Percentiles rank a stretch among this genome's conserved stretches.
Conservation (phyloP, 2,113 vertebrate genomes). For the Bufo gargarizans region DNA sequence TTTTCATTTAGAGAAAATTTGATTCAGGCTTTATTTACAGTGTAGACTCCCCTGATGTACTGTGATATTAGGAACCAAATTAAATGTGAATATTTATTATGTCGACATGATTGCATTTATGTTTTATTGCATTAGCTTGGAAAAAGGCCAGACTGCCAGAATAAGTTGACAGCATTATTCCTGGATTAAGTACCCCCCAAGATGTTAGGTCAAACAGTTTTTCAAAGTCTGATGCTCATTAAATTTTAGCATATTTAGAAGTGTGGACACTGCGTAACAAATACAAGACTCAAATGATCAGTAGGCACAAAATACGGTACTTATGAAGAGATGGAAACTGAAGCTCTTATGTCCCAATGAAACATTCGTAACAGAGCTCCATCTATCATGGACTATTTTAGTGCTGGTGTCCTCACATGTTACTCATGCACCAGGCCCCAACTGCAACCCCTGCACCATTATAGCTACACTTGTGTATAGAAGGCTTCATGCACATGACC, state of each 20-base stretch:
- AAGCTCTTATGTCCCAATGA: not conserved
- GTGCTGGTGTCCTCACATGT: not conserved
- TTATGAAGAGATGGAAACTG: not conserved
- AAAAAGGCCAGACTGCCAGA: conserved; percentile 26
- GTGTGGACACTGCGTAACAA: not conserved
- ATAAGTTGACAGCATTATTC: conserved; percentile 38
- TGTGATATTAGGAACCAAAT: conserved; percentile 56
- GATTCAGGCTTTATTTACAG: conserved; percentile 51
- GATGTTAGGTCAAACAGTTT: not conserved
- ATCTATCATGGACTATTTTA: not conserved
- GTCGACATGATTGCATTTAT: conserved; percentile 50
- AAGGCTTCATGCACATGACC: no score
- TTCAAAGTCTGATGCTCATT: not conserved
- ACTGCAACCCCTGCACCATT: no score
- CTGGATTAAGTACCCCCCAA: conserved; percentile 7
- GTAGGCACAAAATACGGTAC: no score
- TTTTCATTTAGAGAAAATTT: conserved; percentile 55
- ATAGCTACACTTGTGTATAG: no score
- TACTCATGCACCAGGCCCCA: not conserved
- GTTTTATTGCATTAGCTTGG: conserved; percentile 43
- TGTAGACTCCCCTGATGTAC: conserved; percentile 53
- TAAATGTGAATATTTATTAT: conserved; percentile 56
- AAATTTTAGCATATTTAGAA: not conserved
- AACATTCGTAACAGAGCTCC: not conserved
- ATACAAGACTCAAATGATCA: not conserved